Conservation (phyloP, 1,140 invertebrate genomes). For the Orchesella cincta region DNA sequence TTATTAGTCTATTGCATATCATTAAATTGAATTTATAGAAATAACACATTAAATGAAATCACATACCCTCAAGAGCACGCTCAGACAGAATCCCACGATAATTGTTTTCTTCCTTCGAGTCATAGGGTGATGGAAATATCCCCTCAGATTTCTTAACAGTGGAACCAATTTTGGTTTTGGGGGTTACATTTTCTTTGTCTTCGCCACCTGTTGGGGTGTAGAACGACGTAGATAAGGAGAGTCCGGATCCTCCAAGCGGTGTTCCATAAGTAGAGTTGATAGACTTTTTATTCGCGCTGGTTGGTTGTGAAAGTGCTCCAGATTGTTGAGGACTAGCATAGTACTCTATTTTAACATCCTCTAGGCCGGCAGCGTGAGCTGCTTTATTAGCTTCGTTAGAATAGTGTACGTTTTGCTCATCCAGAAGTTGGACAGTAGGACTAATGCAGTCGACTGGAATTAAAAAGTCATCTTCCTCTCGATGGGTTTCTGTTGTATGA, state of each 20-base stretch:
- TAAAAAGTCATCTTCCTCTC: slow-evolving; percentile 47
- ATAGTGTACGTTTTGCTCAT: not conserved
- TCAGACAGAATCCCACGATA: too few species aligned
- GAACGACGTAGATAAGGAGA: not conserved
- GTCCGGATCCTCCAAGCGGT: not conserved
- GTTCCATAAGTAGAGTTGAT: not conserved
- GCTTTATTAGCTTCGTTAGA: slow-evolving; percentile 20
- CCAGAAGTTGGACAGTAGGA: slow-evolving; percentile 37
- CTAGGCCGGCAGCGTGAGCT: not conserved
- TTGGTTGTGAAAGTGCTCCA: not conserved
- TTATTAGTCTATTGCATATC: too few species aligned
- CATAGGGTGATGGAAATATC: too few species aligned
- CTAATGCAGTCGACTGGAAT: slow-evolving; percentile 14
- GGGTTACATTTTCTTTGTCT: slow-evolving; percentile 21
- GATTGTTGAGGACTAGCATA: slow-evolving; percentile 20
- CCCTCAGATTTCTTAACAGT: too few species aligned
- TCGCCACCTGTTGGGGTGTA: slow-evolving; percentile 18
- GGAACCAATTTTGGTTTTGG: not conserved
- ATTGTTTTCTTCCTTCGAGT: too few species aligned
- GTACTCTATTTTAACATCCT: slow-evolving; percentile 21
- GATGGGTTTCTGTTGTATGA: slow-evolving; percentile 44
- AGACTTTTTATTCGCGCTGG: not conserved
- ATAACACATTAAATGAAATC: too few species aligned
- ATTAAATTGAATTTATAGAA: too few species aligned
- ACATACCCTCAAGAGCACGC: too few species aligned